A percentile compares a stretch with the other conserved stretches of the same genome.
phyloP scores from a whole-genome alignment of 2,113 vertebrate genomes.

The Danio rerio region GRCz12tu NC_133182.1:49656001-49656500 shows the following conservation, averaged over 20 bases:
- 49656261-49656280: neutral
- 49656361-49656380: too few relatives aligned
- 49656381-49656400: too few relatives aligned
- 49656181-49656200: neutral
- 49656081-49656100: conserved; percentile 2
- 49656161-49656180: neutral
- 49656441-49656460: too few relatives aligned
- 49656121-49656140: neutral
- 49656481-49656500: too few relatives aligned
- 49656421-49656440: too few relatives aligned
- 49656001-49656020: neutral
- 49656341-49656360: too few relatives aligned
- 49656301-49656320: too few relatives aligned
- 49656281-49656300: too few relatives aligned
- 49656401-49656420: too few relatives aligned
- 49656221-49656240: too few relatives aligned
- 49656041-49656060: neutral
- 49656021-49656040: neutral
- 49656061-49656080: neutral
- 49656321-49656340: too few relatives aligned
- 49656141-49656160: neutral
- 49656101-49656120: conserved; percentile 27
- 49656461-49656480: too few relatives aligned
- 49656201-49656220: neutral
- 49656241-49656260: neutral